Evolutionary conservation across 2,888 invertebrate species (phyloP).

Genomic region (Idaea dimidiata): DNA sequence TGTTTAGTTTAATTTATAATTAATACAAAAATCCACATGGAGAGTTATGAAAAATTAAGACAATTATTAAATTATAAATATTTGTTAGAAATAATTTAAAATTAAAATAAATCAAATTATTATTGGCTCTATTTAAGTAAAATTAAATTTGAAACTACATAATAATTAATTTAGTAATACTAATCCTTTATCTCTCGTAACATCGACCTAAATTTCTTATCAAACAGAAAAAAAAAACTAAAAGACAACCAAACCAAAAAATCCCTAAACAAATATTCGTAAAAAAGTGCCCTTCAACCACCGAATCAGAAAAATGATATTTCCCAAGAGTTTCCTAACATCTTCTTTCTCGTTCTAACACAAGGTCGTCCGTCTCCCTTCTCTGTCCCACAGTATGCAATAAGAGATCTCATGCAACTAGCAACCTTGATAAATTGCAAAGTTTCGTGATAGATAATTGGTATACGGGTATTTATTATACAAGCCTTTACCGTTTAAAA

Average conservation of each 20-base stretch:
- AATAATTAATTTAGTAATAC: slow-evolving; percentile 15
- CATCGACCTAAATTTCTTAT: slow-evolving; percentile 58
- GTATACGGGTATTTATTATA: slow-evolving; percentile 72
- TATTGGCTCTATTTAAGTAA: too few species aligned
- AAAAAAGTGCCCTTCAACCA: slow-evolving; percentile 75
- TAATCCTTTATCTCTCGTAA: slow-evolving; percentile 42
- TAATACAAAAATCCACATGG: too few species aligned
- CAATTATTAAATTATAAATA: too few species aligned
- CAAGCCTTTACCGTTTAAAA: slow-evolving; percentile 53
- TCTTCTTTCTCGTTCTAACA: slow-evolving; percentile 60
- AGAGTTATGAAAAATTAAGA: not conserved
- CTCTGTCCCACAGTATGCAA: slow-evolving; percentile 74
- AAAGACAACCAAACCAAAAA: slow-evolving; percentile 38
- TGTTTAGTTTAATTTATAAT: too few species aligned
- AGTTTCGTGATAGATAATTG: slow-evolving; percentile 79
- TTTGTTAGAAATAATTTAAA: too few species aligned
- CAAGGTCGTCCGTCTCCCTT: slow-evolving; percentile 61
- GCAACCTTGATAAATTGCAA: slow-evolving; percentile 77
- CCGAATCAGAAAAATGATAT: slow-evolving; percentile 76
- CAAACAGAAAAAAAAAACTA: slow-evolving; percentile 53
- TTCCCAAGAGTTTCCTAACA: slow-evolving; percentile 78
- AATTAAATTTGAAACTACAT: slow-evolving; percentile 7
- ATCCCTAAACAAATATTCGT: slow-evolving; percentile 57
- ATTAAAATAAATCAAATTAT: too few species aligned
- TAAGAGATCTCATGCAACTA: slow-evolving; percentile 76